These are phyloP conservation scores for Erinaceus europaeus DNA, from an alignment of 2,113 vertebrate species.

Conservation along the genomic window DNA sequence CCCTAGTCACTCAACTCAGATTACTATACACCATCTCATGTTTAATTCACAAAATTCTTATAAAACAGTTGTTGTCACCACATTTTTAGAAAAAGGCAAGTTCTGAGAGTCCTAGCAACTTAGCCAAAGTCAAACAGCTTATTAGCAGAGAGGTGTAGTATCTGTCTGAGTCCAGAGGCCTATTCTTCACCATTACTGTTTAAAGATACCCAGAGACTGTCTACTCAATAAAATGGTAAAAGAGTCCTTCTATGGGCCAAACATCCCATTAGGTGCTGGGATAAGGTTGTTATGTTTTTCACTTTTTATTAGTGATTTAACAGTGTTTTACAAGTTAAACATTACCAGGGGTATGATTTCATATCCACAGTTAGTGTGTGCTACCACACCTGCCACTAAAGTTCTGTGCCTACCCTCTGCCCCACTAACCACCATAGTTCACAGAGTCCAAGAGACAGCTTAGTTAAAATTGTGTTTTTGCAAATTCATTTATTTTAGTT, in stretches of 20 bases:
- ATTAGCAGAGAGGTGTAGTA: rapidly evolving
- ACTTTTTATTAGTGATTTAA: not conserved
- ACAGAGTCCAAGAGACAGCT: too few species aligned
- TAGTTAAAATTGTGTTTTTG: too few species aligned
- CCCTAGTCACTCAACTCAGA: not conserved
- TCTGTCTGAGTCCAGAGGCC: not conserved
- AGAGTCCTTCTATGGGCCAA: not conserved
- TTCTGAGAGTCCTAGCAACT: not conserved
- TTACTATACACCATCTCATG: rapidly evolving
- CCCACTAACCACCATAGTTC: too few species aligned
- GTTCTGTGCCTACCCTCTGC: too few species aligned
- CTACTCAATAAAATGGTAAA: not conserved
- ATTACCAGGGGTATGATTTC: too few species aligned
- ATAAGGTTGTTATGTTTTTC: not conserved
- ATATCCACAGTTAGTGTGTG: too few species aligned
- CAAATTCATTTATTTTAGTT: too few species aligned
- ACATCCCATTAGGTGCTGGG: not conserved
- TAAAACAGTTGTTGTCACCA: not conserved
- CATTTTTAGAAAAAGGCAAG: not conserved
- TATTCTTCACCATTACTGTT: not conserved
- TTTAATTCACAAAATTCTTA: not conserved
- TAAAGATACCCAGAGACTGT: not conserved
- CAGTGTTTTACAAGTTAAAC: too few species aligned
- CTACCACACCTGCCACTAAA: too few species aligned
- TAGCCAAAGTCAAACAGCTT: not conserved